Percentiles rank a stretch among this genome's conserved stretches.
phyloP scores from a whole-genome alignment of 2,797 vertebrate genomes.

The Neostethus bicornis region DNA sequence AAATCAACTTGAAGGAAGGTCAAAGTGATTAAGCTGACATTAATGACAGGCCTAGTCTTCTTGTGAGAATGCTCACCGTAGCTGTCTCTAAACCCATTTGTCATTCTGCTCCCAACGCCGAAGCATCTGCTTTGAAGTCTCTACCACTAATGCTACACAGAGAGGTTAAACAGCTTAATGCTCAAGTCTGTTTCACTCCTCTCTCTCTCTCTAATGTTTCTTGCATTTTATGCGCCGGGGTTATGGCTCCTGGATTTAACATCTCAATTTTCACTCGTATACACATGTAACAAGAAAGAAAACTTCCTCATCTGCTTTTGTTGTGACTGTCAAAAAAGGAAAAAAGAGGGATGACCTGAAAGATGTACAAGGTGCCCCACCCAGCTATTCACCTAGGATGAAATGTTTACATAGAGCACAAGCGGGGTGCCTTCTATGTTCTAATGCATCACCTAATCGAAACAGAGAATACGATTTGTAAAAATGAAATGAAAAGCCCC shows the following conservation, averaged over 20 bases:
- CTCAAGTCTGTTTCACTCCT: constrained; percentile 79
- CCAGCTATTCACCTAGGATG: constrained; percentile 46
- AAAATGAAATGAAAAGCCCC: constrained; percentile 53
- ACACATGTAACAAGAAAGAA: constrained; percentile 54
- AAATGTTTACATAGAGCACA: constrained; percentile 53
- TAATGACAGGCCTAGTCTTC: constrained; percentile 81
- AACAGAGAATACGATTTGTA: constrained; percentile 33
- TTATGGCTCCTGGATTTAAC: constrained; percentile 76
- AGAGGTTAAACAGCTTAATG: constrained; percentile 85
- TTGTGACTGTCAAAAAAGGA: constrained; percentile 59
- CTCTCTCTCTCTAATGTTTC: constrained; percentile 73
- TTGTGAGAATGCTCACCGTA: constrained; percentile 74
- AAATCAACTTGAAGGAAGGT: constrained; percentile 83
- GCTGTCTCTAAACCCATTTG: constrained; percentile 78
- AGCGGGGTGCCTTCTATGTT: constrained; percentile 39
- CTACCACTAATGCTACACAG: constrained; percentile 80
- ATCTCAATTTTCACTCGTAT: constrained; percentile 78
- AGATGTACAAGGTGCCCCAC: constrained; percentile 60
- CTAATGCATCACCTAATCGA: constrained; percentile 34
- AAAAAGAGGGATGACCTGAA: constrained; percentile 46
- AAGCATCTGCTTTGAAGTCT: constrained; percentile 83
- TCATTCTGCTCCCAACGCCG: constrained; percentile 76
- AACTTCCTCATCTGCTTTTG: constrained; percentile 58
- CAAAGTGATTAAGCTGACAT: constrained; percentile 84
- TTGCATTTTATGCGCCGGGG: constrained; percentile 64